These are phyloP conservation scores for Tringa solitaria DNA, from an alignment of 2,113 vertebrate species.

Conservation along the genomic window DNA sequence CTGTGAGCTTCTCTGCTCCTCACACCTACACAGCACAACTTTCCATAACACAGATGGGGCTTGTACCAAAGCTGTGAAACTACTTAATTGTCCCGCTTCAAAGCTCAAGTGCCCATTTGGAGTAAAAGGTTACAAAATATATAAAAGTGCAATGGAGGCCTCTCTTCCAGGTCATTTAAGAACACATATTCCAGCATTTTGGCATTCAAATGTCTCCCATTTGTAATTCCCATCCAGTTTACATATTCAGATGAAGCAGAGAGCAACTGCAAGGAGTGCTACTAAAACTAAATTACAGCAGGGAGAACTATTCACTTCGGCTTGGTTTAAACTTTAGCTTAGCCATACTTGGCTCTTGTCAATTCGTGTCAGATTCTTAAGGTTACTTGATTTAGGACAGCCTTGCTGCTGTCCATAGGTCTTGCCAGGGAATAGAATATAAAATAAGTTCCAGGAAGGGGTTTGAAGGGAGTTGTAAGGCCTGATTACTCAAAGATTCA, in stretches of 20 bases:
- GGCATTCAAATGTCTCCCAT: not conserved
- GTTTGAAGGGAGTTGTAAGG: conserved; percentile 35
- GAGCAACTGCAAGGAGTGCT: not conserved
- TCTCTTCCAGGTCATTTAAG: not conserved
- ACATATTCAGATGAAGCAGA: not conserved
- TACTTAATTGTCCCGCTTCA: not conserved
- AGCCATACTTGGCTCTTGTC: conserved; percentile 51
- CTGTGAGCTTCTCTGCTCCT: not conserved
- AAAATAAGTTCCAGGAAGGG: conserved; percentile 59
- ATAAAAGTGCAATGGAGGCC: not conserved
- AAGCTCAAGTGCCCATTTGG: not conserved
- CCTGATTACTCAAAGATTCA: conserved; percentile 55
- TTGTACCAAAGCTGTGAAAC: not conserved
- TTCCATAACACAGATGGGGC: not conserved
- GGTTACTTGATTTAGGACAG: conserved; percentile 63
- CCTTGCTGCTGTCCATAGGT: conserved; percentile 47
- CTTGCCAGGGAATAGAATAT: conserved; percentile 58
- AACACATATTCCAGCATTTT: not conserved
- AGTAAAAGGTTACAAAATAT: not conserved
- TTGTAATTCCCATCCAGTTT: not conserved
- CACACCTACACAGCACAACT: not conserved
- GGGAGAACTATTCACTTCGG: not conserved
- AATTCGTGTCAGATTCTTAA: conserved; percentile 48
- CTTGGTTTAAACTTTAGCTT: conserved; percentile 32
- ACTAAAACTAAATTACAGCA: not conserved